Conservation (phyloP, 2,113 vertebrate species). For the Illadopsis cleaveri region DNA sequence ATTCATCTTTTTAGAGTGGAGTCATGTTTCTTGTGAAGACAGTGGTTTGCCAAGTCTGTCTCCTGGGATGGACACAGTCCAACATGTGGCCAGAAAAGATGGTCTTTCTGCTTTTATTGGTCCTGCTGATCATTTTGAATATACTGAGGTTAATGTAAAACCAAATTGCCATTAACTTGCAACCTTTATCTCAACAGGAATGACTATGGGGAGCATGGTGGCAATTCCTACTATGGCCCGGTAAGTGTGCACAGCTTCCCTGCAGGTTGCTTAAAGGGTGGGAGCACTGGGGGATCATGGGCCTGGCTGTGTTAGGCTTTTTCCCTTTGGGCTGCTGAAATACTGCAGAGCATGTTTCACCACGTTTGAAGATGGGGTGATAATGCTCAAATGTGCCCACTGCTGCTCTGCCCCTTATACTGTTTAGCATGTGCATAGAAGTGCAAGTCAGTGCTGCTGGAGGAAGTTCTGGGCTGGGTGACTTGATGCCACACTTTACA, state of each 20-base stretch:
- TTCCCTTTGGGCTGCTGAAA: neutral
- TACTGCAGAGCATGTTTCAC: neutral
- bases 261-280: neutral
- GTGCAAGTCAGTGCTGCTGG: neutral
- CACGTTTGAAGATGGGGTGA: neutral
- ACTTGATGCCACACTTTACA: neutral
- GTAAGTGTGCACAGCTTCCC: conserved; percentile 51
- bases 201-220: conserved; percentile 76
- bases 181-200: conserved; percentile 67
- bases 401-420: neutral
- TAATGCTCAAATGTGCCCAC: neutral
- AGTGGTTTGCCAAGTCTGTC: neutral
- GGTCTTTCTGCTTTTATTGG: neutral
- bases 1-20: neutral
- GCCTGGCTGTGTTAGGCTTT: neutral
- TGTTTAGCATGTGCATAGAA: neutral
- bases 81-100: neutral
- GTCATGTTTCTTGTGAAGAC: neutral
- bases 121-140: neutral
- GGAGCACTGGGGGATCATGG: neutral
- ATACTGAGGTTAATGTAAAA: neutral
- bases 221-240: conserved; percentile 75
- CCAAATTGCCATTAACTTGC: neutral
- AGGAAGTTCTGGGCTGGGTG: neutral
- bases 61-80: neutral